Conservation (phyloP, 2,113 vertebrate genomes). For the Scopus umbretta region DNA sequence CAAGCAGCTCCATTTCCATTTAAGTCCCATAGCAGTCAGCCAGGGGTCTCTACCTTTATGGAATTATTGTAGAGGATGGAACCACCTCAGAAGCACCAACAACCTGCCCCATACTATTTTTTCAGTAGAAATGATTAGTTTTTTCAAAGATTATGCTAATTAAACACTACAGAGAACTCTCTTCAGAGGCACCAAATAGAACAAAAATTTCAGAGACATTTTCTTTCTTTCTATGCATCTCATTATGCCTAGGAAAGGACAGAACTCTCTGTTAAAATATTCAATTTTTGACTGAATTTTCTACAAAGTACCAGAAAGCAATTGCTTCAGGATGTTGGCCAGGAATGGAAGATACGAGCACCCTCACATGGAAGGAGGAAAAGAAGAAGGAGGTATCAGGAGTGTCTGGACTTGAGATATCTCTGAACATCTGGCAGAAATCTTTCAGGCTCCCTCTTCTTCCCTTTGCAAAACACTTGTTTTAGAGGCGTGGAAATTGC, state of each 20-base stretch:
- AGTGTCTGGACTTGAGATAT: not conserved
- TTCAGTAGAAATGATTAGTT: not conserved
- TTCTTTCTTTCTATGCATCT: not conserved
- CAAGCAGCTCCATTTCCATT: not conserved
- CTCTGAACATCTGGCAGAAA: not conserved
- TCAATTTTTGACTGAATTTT: not conserved
- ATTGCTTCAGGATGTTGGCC: not conserved
- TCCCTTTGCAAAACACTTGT: not conserved
- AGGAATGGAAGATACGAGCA: not conserved
- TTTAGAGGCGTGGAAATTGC: not conserved
- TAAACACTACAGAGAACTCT: not conserved
- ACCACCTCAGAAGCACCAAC: not conserved
- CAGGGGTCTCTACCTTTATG: not conserved
- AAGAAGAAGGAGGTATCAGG: not conserved
- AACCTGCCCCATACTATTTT: not conserved
- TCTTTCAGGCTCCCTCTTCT: not conserved
- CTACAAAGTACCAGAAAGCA: not conserved
- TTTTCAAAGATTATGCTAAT: not conserved
- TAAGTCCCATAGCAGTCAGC: not conserved
- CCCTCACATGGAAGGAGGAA: not conserved
- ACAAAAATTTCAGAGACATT: not conserved
- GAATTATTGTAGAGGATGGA: not conserved
- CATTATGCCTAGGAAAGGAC: not conserved
- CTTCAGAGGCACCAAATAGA: not conserved
- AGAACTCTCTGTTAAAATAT: not conserved